phyloP scores from a whole-genome alignment of 1,140 invertebrate species.

The Aphelenchoides fujianensis region DNA sequence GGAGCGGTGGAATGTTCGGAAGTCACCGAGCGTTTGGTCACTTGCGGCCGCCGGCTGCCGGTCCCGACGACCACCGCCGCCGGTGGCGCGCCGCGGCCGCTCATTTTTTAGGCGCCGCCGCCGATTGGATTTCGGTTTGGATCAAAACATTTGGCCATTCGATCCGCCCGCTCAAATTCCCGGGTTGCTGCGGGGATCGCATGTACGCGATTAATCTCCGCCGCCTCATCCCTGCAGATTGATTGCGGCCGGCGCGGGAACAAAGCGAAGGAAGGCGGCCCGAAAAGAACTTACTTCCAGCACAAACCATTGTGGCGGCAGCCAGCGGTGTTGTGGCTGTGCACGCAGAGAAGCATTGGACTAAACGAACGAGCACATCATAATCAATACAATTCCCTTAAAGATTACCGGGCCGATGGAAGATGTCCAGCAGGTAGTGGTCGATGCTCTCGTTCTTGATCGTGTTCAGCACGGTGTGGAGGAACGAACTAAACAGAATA shows the following conservation, averaged over 20 bases:
- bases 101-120: neutral
- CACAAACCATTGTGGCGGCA: neutral
- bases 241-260: too few species aligned
- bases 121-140: neutral
- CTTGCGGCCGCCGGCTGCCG: too few species aligned
- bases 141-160: neutral
- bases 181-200: neutral
- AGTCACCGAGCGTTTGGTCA: conserved; percentile 4
- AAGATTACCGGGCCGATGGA: neutral
- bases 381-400: too few species aligned
- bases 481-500: neutral
- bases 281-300: neutral
- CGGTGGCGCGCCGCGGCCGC: neutral
- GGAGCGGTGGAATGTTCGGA: too few species aligned
- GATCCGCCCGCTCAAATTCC: too few species aligned
- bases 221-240: too few species aligned
- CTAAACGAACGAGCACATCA: neutral
- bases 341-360: neutral
- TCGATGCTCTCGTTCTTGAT: neutral
- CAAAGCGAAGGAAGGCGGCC: too few species aligned
- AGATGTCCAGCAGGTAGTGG: neutral
- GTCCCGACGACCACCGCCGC: too few species aligned
- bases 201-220: neutral
- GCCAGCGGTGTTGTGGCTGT: neutral
- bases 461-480: neutral